Percentiles rank a stretch among this genome's conserved stretches.
Evolutionary conservation across 2,888 invertebrate genomes (phyloP).

Genomic region (Polyploca ridens): DNA sequence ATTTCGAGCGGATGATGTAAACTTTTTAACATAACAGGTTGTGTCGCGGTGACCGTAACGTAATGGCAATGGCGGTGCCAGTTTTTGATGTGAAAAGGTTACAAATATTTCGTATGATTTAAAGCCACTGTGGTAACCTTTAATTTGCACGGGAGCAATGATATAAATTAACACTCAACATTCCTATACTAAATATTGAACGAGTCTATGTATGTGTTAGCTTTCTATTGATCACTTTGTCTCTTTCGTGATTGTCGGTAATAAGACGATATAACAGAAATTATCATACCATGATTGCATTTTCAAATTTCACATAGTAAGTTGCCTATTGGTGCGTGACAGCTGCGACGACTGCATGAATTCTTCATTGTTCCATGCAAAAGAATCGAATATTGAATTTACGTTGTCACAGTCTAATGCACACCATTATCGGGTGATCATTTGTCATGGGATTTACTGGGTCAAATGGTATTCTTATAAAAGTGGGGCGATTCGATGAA

Average conservation of each 20-base stretch:
- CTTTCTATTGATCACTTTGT: background rate
- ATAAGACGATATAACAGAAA: background rate
- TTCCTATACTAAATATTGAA: background rate
- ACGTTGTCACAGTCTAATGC: constrained; percentile 60
- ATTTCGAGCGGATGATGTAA: constrained; percentile 56
- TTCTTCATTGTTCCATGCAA: constrained; percentile 54
- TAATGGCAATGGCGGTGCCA: constrained; percentile 42
- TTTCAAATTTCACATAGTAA: constrained; percentile 31
- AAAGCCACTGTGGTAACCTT: background rate
- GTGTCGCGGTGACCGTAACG: constrained; percentile 40
- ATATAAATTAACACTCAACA: background rate
- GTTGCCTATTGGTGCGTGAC: constrained; percentile 38
- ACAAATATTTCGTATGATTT: background rate
- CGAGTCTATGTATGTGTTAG: background rate
- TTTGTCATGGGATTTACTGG: constrained; percentile 55
- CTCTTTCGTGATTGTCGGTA: background rate
- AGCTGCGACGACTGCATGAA: constrained; percentile 49
- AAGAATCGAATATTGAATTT: constrained; percentile 58
- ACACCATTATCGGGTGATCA: constrained; percentile 49
- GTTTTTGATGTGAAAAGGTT: constrained; percentile 30
- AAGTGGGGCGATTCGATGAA: constrained; percentile 34
- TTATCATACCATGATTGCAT: constrained; percentile 2
- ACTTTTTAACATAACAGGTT: constrained; percentile 60
- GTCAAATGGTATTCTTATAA: constrained; percentile 37
- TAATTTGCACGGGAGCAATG: background rate